These are phyloP conservation scores for Melieria omissa DNA, from an alignment of 2,888 invertebrate species.

Conservation along the genomic window DNA sequence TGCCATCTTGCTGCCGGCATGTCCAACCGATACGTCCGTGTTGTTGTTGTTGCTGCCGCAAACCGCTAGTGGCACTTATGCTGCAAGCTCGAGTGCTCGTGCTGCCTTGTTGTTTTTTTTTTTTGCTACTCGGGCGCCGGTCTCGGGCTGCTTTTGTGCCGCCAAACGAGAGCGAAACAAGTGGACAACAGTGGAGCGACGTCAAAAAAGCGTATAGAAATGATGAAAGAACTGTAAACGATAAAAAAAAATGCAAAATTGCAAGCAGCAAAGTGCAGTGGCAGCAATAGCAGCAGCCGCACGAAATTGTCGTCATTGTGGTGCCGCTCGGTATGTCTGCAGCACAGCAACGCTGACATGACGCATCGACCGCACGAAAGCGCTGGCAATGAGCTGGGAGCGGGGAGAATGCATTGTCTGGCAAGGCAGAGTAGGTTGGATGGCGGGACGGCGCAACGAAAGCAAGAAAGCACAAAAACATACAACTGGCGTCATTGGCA, in stretches of 20 bases:
- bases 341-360: background rate
- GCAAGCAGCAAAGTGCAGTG: slow-evolving; percentile 20
- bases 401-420: background rate
- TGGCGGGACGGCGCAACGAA: background rate
- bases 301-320: slow-evolving; percentile 15
- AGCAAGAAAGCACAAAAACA: background rate
- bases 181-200: background rate
- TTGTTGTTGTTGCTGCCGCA: background rate
- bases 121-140: background rate
- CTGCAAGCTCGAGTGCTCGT: slow-evolving; percentile 2
- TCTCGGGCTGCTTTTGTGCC: slow-evolving; percentile 18
- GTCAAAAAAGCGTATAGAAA: background rate
- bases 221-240: background rate
- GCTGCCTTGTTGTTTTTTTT: background rate
- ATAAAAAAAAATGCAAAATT: slow-evolving; percentile 23
- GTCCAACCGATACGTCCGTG: background rate
- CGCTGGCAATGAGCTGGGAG: background rate
- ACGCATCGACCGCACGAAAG: slow-evolving; percentile 1
- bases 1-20: slow-evolving; percentile 5
- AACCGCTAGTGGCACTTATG: slow-evolving; percentile 28
- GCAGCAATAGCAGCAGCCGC: slow-evolving; percentile 4
- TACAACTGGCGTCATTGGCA: slow-evolving; percentile 1
- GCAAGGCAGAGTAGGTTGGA: background rate
- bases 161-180: slow-evolving; percentile 5
- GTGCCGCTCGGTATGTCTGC: background rate